phyloP scores from a whole-genome alignment of 2,797 vertebrate genomes.

The Coregonus suidteri region DNA sequence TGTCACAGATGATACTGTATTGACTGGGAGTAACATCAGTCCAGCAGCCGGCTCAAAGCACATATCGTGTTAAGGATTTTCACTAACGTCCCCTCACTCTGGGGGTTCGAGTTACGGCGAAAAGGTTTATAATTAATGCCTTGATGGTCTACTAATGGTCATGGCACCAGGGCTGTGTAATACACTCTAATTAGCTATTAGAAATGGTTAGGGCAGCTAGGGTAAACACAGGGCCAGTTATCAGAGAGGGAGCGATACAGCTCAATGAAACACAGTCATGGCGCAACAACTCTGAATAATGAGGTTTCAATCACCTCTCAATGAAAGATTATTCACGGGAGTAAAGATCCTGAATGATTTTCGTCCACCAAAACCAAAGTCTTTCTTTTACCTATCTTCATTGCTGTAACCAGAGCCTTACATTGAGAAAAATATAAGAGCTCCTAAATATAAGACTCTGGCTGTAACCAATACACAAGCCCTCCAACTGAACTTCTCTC shows the following conservation, averaged over 20 bases:
- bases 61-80: conserved; percentile 78
- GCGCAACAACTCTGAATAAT: too few species aligned
- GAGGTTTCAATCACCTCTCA: neutral
- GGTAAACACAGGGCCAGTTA: neutral
- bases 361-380: neutral
- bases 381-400: neutral
- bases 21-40: conserved; percentile 75
- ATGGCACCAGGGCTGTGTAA: conserved; percentile 61
- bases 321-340: neutral
- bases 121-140: conserved; percentile 77
- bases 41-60: conserved; percentile 59
- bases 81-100: conserved; percentile 57
- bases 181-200: conserved; percentile 70
- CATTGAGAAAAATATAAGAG: too few species aligned
- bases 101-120: conserved; percentile 68
- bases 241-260: neutral
- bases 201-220: conserved; percentile 53
- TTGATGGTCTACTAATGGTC: conserved; percentile 68
- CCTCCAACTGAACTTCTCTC: neutral
- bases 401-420: neutral
- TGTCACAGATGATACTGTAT: conserved; percentile 25
- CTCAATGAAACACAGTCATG: neutral
- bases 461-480: neutral
- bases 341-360: neutral
- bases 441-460: too few species aligned